phyloP scores from a whole-genome alignment of 1,140 invertebrate genomes.

The Nephotettix cincticeps region DNA sequence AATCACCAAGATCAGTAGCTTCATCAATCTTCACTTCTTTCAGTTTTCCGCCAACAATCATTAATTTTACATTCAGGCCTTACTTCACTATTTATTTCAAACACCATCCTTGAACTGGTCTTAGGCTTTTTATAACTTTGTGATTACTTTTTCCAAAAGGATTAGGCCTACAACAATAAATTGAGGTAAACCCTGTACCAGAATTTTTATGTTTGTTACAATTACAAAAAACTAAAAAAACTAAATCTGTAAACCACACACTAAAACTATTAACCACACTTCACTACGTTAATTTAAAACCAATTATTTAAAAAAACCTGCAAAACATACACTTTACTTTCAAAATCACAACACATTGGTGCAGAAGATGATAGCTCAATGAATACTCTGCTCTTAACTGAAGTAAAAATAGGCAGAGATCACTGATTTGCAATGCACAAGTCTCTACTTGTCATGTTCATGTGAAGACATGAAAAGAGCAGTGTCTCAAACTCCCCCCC shows the following conservation, averaged over 20 bases:
- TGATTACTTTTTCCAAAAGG: neutral
- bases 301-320: neutral
- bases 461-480: no score
- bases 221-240: neutral
- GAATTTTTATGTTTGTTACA: neutral
- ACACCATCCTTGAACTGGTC: neutral
- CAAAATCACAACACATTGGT: neutral
- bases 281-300: no score
- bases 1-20: neutral
- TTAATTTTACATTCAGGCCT: conserved; percentile 32
- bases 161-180: conserved; percentile 1
- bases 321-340: neutral
- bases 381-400: no score
- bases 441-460: no score
- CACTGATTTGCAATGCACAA: no score
- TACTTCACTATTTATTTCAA: neutral
- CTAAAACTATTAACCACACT: neutral
- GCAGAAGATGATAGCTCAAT: no score
- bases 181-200: neutral
- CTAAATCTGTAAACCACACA: no score
- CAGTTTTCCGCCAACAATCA: conserved; percentile 10
- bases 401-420: no score
- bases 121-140: conserved; percentile 3
- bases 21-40: neutral
- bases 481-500: no score